Base-by-base conservation (phyloP, 2,113 vertebrate species). In the Tapirus terrestris region DNA sequence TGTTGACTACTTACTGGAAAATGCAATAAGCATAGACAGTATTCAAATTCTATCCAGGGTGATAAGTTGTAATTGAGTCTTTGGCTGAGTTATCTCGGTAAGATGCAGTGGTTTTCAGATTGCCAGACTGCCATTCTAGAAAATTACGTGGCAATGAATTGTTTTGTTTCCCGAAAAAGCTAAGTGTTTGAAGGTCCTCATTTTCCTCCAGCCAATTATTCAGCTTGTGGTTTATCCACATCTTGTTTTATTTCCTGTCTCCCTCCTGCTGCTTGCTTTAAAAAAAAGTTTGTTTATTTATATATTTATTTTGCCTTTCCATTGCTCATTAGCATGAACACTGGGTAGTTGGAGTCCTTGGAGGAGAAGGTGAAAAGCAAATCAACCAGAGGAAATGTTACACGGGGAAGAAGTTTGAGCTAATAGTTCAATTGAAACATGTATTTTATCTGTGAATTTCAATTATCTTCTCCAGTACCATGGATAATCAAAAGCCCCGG, bases 161-260 rank as follows among this genome's bases (percentile, higher is more conserved):
- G 21, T 88, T 94, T 84, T 93, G 21, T 95, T 95, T 96, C 60
- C 43, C 79, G 36, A 94, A 96, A 96, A 82, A 97, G 84, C 65
- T 39, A 56, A 93, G 76, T 43, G n/a, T 95, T 97, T 88, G 70
- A 89, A 97, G 70, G 83, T 61, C 56, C 31, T 73, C 39, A 27
- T 94, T 98, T 73, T 80, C 96, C 13, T 81, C 45, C 61, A 89
- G 80, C 67, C 91, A 72, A 21, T 96, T 92, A 92, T 60, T 94
- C 72, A 90, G 90, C 68, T 82, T 94, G 75, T 33, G 88, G 45
- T 90, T 97, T 93, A 91, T 91, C 65, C 67, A 27, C 33, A 53
- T 83, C 73, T 72, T 84, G 8, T 23, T 70, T 96, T 90, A 70
- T 53, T 75, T 27, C 18, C 43, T 53, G 36, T 58, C 48, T 89